phyloP scores from a whole-genome alignment of 2,113 vertebrate species.

The Suncus etruscus region DNA sequence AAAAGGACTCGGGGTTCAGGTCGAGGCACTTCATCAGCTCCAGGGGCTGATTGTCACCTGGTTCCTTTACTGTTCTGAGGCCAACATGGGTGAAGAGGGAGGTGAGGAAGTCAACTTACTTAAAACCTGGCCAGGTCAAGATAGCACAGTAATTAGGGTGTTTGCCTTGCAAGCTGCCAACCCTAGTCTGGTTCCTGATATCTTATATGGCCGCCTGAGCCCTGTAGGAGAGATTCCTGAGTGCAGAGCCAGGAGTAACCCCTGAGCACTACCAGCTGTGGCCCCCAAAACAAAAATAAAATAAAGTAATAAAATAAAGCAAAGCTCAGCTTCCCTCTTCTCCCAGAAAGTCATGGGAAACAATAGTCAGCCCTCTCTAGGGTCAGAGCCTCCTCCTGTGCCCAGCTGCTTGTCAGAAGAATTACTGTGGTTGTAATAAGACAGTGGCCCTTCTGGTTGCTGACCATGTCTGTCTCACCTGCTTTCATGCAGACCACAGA shows the following conservation, averaged over 20 bases:
- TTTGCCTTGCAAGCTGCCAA: too few species aligned
- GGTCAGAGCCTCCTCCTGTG: too few species aligned
- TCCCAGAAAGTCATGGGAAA: not conserved
- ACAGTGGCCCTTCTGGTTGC: not conserved
- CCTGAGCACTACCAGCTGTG: too few species aligned
- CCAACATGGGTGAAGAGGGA: not conserved
- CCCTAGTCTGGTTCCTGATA: too few species aligned
- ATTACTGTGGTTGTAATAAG: not conserved
- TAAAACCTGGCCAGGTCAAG: not conserved
- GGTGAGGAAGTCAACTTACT: not conserved
- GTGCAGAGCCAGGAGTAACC: too few species aligned
- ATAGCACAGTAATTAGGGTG: too few species aligned
- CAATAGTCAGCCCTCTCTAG: not conserved
- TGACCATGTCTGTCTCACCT: not conserved
- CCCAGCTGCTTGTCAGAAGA: not conserved
- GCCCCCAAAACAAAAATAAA: too few species aligned
- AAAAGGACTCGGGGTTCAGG: constrained; percentile 42
- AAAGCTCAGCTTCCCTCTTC: not conserved
- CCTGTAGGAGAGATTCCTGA: too few species aligned
- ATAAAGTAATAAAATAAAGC: too few species aligned
- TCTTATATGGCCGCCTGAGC: too few species aligned
- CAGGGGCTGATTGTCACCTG: constrained; percentile 56
- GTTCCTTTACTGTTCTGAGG: not conserved
- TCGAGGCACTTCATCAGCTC: constrained; percentile 23
- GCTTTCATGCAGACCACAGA: constrained; percentile 79